These are phyloP conservation scores for Erpetoichthys calabaricus DNA, from an alignment of 2,797 vertebrate species.

Conservation along the genomic window DNA sequence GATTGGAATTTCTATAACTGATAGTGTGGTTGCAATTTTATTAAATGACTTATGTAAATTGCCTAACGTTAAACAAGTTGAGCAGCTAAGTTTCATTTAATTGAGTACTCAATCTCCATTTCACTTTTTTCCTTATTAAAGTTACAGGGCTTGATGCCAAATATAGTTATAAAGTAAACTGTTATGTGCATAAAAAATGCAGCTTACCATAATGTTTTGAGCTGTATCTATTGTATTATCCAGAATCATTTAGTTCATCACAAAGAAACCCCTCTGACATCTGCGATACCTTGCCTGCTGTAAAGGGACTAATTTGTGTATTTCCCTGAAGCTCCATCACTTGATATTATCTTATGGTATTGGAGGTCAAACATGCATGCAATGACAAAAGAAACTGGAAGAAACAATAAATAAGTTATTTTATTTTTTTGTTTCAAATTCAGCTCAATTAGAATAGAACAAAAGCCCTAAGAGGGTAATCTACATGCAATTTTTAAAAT, in stretches of 20 bases:
- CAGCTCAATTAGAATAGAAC: not conserved
- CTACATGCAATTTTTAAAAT: too few relatives aligned
- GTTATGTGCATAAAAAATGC: not conserved
- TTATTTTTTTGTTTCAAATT: not conserved
- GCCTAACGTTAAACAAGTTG: not conserved
- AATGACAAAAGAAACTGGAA: constrained; percentile 1
- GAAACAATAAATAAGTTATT: not conserved
- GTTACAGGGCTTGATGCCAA: not conserved
- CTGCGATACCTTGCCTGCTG: constrained; percentile 10
- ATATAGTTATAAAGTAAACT: not conserved
- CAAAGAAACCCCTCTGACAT: constrained; percentile 8
- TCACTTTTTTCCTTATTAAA: constrained; percentile 1
- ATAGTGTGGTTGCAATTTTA: too few relatives aligned
- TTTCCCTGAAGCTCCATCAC: constrained; percentile 13
- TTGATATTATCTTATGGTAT: constrained; percentile 10
- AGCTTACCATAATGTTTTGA: constrained; percentile 1
- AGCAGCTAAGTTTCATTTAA: not conserved
- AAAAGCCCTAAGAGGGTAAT: not conserved
- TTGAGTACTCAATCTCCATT: not conserved
- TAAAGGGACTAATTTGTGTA: constrained; percentile 15
- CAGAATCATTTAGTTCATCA: constrained; percentile 14
- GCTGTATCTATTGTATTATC: constrained; percentile 8
- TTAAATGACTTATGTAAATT: too few relatives aligned
- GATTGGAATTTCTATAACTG: too few relatives aligned
- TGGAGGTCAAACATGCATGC: constrained; percentile 11